Percentiles rank a stretch among this genome's conserved stretches.
Conservation (phyloP, 2,113 vertebrate genomes). For the Dasyurus viverrinus region DNA sequence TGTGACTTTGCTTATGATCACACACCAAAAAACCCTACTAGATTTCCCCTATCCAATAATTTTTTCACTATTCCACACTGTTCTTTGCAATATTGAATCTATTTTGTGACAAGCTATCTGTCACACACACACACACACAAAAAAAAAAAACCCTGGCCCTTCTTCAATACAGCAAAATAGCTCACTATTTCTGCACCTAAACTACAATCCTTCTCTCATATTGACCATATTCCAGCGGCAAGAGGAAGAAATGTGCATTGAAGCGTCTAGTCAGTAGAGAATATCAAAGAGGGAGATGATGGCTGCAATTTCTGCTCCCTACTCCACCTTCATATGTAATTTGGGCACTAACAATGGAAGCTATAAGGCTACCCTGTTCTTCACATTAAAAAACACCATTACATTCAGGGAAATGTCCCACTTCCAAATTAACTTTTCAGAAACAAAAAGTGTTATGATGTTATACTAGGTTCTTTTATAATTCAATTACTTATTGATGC, state of each 20-base stretch:
- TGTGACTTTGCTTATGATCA: neutral
- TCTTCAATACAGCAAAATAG: neutral
- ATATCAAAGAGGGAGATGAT: neutral
- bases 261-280: neutral
- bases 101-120: neutral
- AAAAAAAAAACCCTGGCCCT: neutral
- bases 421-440: constrained; percentile 58
- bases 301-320: neutral
- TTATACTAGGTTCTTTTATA: constrained; percentile 72
- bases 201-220: neutral
- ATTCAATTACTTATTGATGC: constrained; percentile 78
- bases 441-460: constrained; percentile 68
- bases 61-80: neutral
- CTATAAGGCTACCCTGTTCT: neutral
- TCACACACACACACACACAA: neutral
- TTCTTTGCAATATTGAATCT: neutral
- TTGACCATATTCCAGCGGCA: neutral
- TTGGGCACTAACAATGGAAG: neutral
- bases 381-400: neutral
- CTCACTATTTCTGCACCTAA: neutral
- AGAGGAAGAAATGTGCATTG: neutral
- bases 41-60: neutral
- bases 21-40: too few relatives aligned
- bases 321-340: neutral
- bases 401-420: constrained; percentile 40